These are phyloP conservation scores for Diachasma alloeum DNA, from an alignment of 1,140 invertebrate species.

Conservation along the genomic window DNA sequence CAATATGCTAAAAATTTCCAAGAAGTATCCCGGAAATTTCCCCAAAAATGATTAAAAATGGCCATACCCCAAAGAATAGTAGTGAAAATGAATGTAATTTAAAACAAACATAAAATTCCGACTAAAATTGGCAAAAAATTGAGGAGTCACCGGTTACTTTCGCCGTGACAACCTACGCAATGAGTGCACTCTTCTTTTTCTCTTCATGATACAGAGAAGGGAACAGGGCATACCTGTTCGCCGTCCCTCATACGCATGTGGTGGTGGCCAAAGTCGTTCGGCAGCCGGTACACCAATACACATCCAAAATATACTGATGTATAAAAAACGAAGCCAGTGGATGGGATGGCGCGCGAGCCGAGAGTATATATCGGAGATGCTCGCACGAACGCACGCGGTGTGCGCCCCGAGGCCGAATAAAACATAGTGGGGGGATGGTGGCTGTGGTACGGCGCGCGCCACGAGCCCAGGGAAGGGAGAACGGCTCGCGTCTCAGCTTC, in stretches of 20 bases:
- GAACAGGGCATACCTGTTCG: slow-evolving; percentile 1
- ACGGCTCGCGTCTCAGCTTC: slow-evolving; percentile 59
- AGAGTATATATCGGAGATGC: slow-evolving; percentile 11
- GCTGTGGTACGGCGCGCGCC: slow-evolving; percentile 59
- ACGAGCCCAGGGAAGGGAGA: slow-evolving; percentile 50
- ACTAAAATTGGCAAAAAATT: not conserved
- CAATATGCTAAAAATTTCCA: no score
- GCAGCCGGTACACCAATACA: slow-evolving; percentile 1
- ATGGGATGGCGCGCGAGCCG: slow-evolving; percentile 3
- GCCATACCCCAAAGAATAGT: no score
- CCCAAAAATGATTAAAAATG: no score
- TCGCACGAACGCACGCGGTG: slow-evolving; percentile 4
- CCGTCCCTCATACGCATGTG: not conserved
- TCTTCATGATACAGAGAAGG: not conserved
- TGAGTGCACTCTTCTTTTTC: not conserved
- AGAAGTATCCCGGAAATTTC: no score
- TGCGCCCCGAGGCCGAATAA: slow-evolving; percentile 1
- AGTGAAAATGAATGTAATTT: not conserved
- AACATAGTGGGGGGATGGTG: slow-evolving; percentile 24
- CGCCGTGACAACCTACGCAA: slow-evolving; percentile 5
- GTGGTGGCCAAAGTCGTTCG: slow-evolving; percentile 3
- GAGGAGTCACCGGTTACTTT: not conserved
- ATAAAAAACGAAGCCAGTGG: not conserved
- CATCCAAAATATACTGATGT: not conserved
- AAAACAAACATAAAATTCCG: not conserved